phyloP scores from a whole-genome alignment of 2,113 vertebrate genomes.

The Eurystomus gularis region DNA sequence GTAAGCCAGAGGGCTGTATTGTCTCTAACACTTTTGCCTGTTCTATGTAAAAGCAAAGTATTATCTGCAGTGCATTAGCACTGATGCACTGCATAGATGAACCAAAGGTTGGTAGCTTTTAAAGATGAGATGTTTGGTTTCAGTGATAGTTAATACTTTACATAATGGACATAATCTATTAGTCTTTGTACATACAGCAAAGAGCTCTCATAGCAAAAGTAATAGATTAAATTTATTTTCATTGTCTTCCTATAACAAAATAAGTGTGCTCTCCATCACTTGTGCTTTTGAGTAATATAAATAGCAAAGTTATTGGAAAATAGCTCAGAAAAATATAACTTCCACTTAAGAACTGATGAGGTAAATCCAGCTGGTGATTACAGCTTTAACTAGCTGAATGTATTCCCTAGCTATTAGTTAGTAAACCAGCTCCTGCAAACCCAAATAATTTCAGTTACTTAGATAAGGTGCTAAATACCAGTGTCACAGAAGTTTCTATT shows the following conservation, averaged over 20 bases:
- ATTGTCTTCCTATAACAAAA: slow-evolving; percentile 4
- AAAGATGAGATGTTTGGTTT: slow-evolving; percentile 40
- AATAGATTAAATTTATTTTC: slow-evolving; percentile 14
- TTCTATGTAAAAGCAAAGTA: slow-evolving; percentile 16
- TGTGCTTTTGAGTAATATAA: slow-evolving; percentile 57
- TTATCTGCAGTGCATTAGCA: neutral
- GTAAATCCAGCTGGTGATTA: slow-evolving; percentile 61
- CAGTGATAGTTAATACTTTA: neutral
- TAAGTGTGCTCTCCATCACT: neutral
- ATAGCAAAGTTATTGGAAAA: slow-evolving; percentile 60
- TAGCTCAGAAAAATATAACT: slow-evolving; percentile 57
- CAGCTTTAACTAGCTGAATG: slow-evolving; percentile 27
- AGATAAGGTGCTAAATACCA: neutral
- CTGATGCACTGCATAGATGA: neutral
- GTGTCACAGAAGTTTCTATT: neutral
- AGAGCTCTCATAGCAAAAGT: slow-evolving; percentile 44
- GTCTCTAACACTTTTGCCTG: neutral
- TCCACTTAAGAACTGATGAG: slow-evolving; percentile 30
- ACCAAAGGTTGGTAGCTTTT: neutral
- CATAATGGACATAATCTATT: slow-evolving; percentile 33
- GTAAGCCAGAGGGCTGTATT: neutral
- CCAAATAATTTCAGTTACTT: slow-evolving; percentile 13
- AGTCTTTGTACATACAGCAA: slow-evolving; percentile 47
- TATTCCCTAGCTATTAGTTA: slow-evolving; percentile 39
- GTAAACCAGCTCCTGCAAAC: neutral